Base-by-base conservation (phyloP, 2,797 vertebrate genomes). In the Lerista edwardsae region DNA sequence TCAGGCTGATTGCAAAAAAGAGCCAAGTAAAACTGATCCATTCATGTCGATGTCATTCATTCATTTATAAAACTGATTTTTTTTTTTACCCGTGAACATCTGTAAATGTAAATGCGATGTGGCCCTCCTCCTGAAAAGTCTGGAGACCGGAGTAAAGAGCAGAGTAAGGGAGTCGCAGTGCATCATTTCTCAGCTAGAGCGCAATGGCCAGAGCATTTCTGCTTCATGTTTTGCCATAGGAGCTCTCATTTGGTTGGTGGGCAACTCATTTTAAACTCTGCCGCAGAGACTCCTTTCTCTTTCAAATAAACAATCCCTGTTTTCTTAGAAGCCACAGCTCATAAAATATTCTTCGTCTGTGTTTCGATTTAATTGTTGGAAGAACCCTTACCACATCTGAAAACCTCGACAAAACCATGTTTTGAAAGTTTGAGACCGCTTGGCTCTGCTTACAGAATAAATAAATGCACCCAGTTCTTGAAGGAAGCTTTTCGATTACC, bases 401-500 rank as follows among this genome's bases (percentile, higher is more conserved):
- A 86, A 80, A 74, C 36, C 51, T 80, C 44, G 87, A 39, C 71
- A 89, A 88, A 0, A 93, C 25, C 57, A n/a, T 36, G 79, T 88
- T 92, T 86, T 83, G 75, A 64, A 27, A 84, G 75, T 25, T 57
- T 71, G 72, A 44, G 10, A 14, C 27, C 67, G n/a, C 82, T 39
- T 77, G 86, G 27, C 29, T 74, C 47, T 8, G 29, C 11, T 62
- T 92, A 76, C 71, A 8, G 9, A 81, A 85, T 47, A 64, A 83
- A 47, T 73, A 78, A 31, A 6, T 14, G 59, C 47, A 72, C 87
- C 90, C 29, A 89, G 78, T 2, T 84, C 71, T 23, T 36, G 25
- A 83, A n/a, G 81, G 74, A 51, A 59, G 17, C 34, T 71, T 87
- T 81, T 57, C 2, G 79, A 74, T 94, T 96, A 98, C 97, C 97